Evolutionary conservation across 2,113 vertebrate genomes (phyloP).

Genomic region (Crotophaga sulcirostris): DNA sequence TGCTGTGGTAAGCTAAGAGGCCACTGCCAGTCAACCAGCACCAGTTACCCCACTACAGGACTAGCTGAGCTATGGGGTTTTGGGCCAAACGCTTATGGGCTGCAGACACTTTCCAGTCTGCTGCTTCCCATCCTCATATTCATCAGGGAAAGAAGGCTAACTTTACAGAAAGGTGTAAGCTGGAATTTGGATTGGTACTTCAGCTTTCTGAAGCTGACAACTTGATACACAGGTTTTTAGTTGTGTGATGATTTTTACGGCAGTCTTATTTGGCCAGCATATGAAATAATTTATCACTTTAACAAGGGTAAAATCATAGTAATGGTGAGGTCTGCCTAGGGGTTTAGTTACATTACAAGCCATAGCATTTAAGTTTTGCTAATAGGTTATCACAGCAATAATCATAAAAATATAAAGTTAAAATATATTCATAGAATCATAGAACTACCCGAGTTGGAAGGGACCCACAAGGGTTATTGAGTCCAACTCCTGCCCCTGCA

Average conservation of each 20-base stretch:
- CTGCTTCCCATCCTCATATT: not conserved
- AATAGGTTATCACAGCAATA: not conserved
- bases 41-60: accelerated
- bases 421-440: not conserved
- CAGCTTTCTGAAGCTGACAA: not conserved
- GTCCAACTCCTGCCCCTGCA: no score
- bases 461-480: no score
- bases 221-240: not conserved
- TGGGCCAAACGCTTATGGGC: accelerated
- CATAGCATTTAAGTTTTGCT: not conserved
- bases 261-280: not conserved
- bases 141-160: not conserved
- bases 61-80: not conserved
- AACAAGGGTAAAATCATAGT: not conserved
- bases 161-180: accelerated
- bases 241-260: not conserved
- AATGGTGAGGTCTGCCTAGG: not conserved
- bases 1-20: not conserved
- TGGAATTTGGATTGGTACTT: not conserved
- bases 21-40: not conserved
- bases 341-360: not conserved
- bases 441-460: no score
- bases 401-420: not conserved
- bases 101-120: not conserved
- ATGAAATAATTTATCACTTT: not conserved